Evolutionary conservation across 2,888 invertebrate species (phyloP), one percentile per base, ranked within the genome.

Genomic region (Capitulum mitella): DNA sequence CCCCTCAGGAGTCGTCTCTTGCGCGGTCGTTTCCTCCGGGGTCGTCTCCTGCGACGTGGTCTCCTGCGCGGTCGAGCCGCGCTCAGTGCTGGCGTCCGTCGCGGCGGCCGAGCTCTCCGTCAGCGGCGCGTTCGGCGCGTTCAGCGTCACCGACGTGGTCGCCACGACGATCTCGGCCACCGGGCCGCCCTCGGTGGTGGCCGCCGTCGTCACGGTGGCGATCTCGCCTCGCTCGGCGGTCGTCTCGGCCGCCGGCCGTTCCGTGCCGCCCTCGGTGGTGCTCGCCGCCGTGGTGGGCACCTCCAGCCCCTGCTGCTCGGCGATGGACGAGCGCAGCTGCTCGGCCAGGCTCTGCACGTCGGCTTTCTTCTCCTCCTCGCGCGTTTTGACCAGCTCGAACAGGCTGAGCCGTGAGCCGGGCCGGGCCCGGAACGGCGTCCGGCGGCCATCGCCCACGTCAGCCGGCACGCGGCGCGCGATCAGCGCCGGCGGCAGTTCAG

Each of bases 341-440:
- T 75, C 75, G 19, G 40, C 75, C 10, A 75, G 46, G 19, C 75
- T 75, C 46, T 43, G 75, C 43, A 43, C 75, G 22, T 29, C 43
- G 29, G 29, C 14, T 29, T 75, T 75, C 29, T 43, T 46, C 8
- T 29, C 26, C 29, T 75, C 37, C 19, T 70, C 46, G 12, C 75
- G 75, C 14, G n/a, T n/a, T 14, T 46, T 43, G 29, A 75, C 75
- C 43, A 75, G 75, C n/a, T 75, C 46, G 46, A n/a, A 75, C 12
- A 75, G 75, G 5, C 75, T 75, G n/a, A n/a, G 43, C 0, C 43
- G 29, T 14, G 75, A 5, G 43, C 6, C 29, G 46, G 75, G 0
- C 29, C 46, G 22, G n/a, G n/a, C 6, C 54, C 70, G 34, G 26
- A 34, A 29, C 70, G 8, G 70, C 22, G 64, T 32, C 3, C 64